A percentile compares a stretch with the other conserved stretches of the same genome.
Conservation (phyloP, 2,888 invertebrate species). For the Stomorhina lunata region DNA sequence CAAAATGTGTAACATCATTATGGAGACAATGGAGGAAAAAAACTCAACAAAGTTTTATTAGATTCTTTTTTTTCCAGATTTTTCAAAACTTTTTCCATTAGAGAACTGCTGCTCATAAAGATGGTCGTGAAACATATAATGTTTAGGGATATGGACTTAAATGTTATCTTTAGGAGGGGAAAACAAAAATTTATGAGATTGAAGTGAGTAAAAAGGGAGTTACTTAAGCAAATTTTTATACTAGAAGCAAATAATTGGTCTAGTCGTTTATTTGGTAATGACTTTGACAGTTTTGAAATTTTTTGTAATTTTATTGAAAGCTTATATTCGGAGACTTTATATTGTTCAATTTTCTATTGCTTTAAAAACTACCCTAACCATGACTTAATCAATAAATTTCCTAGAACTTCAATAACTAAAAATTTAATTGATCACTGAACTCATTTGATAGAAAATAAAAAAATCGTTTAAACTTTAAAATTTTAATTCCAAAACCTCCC, state of each 20-base stretch:
- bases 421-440: conserved; percentile 6
- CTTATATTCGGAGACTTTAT: too few species aligned
- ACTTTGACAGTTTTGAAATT: too few species aligned
- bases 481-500: not conserved
- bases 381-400: conserved; percentile 19
- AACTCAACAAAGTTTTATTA: not conserved
- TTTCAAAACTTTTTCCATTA: not conserved
- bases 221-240: too few species aligned
- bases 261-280: too few species aligned
- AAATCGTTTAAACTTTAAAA: conserved; percentile 12
- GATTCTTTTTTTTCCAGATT: not conserved
- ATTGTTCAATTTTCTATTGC: not conserved
- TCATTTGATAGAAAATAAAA: conserved; percentile 18
- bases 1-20: not conserved
- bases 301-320: too few species aligned
- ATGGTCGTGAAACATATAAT: not conserved
- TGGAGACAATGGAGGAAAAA: not conserved
- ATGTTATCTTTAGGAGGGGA: too few species aligned
- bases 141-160: too few species aligned
- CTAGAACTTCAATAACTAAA: conserved; percentile 8
- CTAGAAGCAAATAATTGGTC: too few species aligned
- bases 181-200: too few species aligned
- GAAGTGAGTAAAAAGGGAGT: too few species aligned
- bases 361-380: not conserved
- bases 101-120: not conserved